Conservation (phyloP, 64 coral and sea anemone genomes). For the Acropora tenuis region DNA sequence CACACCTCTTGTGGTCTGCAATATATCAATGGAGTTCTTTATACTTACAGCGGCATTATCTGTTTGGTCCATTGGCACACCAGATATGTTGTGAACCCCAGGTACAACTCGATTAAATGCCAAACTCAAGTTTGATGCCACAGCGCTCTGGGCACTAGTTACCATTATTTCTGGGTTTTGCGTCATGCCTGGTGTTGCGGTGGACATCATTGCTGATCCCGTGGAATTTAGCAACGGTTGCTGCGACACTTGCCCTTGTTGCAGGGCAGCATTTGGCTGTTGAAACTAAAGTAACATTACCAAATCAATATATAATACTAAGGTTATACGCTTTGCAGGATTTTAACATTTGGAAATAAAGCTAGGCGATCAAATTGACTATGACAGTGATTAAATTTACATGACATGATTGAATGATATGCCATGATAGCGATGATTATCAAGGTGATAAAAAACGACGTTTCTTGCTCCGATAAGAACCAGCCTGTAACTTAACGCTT, state of each 20-base stretch:
- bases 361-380: not conserved
- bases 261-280: conserved; percentile 25
- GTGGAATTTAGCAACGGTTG: conserved; percentile 37
- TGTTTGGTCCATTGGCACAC: not conserved
- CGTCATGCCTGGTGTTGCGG: conserved; percentile 26
- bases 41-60: not conserved
- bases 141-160: conserved; percentile 65
- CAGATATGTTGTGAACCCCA: conserved; percentile 30
- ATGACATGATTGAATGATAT: not conserved
- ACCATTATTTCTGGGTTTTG: conserved; percentile 67
- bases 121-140: conserved; percentile 41
- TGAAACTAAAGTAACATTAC: conserved; percentile 9
- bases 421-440: not conserved
- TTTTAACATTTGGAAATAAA: too few species aligned
- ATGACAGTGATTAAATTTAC: not conserved
- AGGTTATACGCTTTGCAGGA: too few species aligned
- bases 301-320: too few species aligned
- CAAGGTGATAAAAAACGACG: not conserved
- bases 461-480: not conserved
- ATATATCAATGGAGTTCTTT: not conserved
- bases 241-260: conserved; percentile 40
- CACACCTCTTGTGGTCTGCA: too few species aligned
- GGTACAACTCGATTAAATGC: conserved; percentile 32
- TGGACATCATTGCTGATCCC: conserved; percentile 15
- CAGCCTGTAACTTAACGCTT: not conserved